Evolutionary conservation across 2,888 invertebrate genomes (phyloP), one percentile per base, ranked within the genome.

Genomic region (Coenonympha glycerion): DNA sequence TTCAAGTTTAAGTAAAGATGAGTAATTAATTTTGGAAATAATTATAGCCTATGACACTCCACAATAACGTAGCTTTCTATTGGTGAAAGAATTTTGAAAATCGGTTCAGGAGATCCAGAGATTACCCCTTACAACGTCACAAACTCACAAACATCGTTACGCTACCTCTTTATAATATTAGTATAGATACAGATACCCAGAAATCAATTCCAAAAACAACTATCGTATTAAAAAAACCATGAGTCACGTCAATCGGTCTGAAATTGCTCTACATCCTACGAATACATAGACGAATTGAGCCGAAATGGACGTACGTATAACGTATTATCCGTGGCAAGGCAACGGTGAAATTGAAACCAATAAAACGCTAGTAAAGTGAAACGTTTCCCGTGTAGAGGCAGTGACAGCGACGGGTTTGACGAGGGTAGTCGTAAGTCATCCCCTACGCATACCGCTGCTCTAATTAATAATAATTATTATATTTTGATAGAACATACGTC

Each of bases 361-460:
- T n/a, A 19, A 84, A 86, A 84, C 79, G 77, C 77, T 73, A 62
- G 66, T 69, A 64, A 65, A 73, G 72, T 82, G 73, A 84, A 85
- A 85, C 80, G 81, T 74, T 82, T 83, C 77, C 74, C 75, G 68
- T 80, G 81, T 81, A 70, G 55, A 64, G 59, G 60, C 69, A 65
- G 70, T 70, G 76, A 75, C 73, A 72, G 62, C 16, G 44, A 68
- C 62, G 57, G 58, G 58, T 66, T 69, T 83, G 85, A 85, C 79
- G 73, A 79, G 83, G 85, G 84, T 85, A 76, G 80, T 86, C 86
- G 86, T 86, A 85, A 83, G 84, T 79, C 84, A 84, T 84, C 82
- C 70, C 3, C 6, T 13, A 13, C 30, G 18, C 5, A 19, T 18
- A 18, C 4, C 31, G 2, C 15, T 9, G 16, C 18, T n/a, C 5